A percentile compares a stretch with the other conserved stretches of the same genome.
Conservation (phyloP, 2,797 vertebrate species). For the Squalus acanthias region DNA sequence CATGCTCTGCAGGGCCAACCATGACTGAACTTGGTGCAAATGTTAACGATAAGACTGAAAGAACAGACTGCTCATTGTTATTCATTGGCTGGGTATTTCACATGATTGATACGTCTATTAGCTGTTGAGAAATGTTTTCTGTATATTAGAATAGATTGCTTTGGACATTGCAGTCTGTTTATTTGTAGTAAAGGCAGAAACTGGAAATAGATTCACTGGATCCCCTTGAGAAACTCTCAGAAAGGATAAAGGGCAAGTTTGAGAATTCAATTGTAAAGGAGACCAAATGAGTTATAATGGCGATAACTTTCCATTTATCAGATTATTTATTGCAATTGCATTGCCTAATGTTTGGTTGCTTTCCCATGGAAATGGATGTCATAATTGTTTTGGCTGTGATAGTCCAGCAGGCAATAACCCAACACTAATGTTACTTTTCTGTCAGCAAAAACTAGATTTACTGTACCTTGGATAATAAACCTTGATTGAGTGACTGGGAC, state of each 20-base stretch:
- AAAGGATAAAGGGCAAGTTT: background rate
- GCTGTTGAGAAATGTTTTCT: background rate
- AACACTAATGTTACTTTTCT: background rate
- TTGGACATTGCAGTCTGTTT: conserved; percentile 4
- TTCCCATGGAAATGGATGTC: conserved; percentile 2
- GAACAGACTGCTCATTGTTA: background rate
- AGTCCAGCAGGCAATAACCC: background rate
- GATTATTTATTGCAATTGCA: background rate
- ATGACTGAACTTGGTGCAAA: background rate
- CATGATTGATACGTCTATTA: background rate
- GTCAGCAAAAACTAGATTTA: background rate
- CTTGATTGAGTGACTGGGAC: background rate
- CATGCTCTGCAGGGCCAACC: background rate
- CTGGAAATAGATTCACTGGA: background rate
- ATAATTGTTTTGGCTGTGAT: background rate
- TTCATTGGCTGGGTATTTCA: background rate
- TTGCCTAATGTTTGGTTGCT: background rate
- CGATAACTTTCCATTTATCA: conserved; percentile 3
- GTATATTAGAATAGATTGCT: background rate
- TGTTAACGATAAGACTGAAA: background rate
- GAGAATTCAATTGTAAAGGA: conserved; percentile 27
- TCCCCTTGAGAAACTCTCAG: conserved; percentile 3
- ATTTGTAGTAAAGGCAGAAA: conserved; percentile 20
- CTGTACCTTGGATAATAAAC: background rate
- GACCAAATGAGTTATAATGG: background rate